A percentile compares a stretch with the other conserved stretches of the same genome.
These are phyloP conservation scores for Kryphioiulus occultus DNA, from an alignment of 2,888 invertebrate genomes.

Conservation along the genomic window DNA sequence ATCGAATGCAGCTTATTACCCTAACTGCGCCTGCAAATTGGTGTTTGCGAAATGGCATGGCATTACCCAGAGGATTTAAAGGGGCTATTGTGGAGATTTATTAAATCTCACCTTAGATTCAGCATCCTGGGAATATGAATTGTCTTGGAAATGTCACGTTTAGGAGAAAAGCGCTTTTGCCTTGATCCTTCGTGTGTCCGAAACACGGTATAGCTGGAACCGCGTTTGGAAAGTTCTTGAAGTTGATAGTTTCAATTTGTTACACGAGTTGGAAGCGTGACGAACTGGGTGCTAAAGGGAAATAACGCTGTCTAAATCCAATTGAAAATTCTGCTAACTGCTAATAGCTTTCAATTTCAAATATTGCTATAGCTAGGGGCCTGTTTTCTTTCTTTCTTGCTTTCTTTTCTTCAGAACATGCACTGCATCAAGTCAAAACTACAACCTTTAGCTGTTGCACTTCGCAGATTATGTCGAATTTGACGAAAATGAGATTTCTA, in stretches of 20 bases:
- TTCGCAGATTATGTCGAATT: too few relatives aligned
- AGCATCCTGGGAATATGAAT: background rate
- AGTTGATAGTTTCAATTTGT: background rate
- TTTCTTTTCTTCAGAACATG: too few relatives aligned
- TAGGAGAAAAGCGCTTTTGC: background rate
- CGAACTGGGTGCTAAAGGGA: background rate
- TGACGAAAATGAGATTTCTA: too few relatives aligned
- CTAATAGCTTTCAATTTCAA: too few relatives aligned
- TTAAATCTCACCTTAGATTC: conserved; percentile 15
- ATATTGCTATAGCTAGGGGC: too few relatives aligned
- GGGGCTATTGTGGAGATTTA: background rate
- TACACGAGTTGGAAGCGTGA: background rate
- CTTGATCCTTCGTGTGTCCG: background rate
- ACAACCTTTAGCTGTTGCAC: too few relatives aligned
- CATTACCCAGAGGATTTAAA: background rate
- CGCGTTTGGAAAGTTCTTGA: background rate
- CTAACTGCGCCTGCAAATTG: background rate
- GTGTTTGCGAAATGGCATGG: background rate
- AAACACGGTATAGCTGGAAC: background rate
- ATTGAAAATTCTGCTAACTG: too few relatives aligned
- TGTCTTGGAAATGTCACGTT: background rate
- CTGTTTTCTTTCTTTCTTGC: too few relatives aligned
- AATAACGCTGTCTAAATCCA: too few relatives aligned
- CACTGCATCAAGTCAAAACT: too few relatives aligned
- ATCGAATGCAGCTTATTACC: background rate